Percentiles rank a stretch among this genome's conserved stretches.
These are phyloP conservation scores for Sparus aurata DNA, from an alignment of 2,797 vertebrate species.

Conservation along the genomic window DNA sequence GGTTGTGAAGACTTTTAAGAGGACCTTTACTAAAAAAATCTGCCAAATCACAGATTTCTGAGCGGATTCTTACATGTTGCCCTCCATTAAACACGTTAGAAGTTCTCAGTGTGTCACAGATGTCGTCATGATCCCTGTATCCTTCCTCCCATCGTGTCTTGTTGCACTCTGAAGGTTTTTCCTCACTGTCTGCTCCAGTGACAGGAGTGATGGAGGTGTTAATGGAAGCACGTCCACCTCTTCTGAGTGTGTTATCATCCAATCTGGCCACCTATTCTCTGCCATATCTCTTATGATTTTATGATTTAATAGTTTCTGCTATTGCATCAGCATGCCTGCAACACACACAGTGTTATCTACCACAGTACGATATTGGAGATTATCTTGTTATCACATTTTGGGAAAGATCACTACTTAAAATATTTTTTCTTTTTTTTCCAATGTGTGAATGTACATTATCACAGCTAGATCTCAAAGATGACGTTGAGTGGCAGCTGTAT, in stretches of 20 bases:
- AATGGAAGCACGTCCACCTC: not conserved
- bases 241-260: not conserved
- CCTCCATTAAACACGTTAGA: not conserved
- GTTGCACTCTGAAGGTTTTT: not conserved
- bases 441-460: not conserved
- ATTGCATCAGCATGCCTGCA: not conserved
- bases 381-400: conserved; percentile 14
- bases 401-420: no score
- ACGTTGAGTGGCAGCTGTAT: conserved; percentile 3
- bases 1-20: not conserved
- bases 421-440: not conserved
- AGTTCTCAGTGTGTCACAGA: not conserved
- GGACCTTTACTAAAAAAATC: not conserved
- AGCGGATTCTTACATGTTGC: not conserved
- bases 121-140: not conserved
- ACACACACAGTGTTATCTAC: not conserved
- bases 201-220: not conserved
- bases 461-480: not conserved
- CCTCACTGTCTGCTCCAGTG: not conserved
- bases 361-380: conserved; percentile 4
- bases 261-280: not conserved
- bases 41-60: not conserved
- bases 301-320: not conserved
- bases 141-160: not conserved
- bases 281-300: not conserved